phyloP scores from a whole-genome alignment of 2,888 invertebrate genomes.

The Leptinotarsa haldemani region DNA sequence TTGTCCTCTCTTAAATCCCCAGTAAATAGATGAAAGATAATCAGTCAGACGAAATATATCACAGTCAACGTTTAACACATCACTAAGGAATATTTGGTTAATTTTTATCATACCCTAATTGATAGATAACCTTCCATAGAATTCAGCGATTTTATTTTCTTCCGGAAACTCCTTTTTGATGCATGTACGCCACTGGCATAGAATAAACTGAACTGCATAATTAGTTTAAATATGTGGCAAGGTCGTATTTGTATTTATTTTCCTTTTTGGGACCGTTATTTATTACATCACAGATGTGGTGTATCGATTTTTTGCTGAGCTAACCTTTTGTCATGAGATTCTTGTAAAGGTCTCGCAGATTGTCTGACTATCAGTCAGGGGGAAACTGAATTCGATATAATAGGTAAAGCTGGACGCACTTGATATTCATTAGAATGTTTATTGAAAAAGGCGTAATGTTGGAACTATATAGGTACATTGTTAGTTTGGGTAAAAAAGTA shows the following conservation, averaged over 20 bases:
- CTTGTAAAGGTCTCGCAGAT: conserved; percentile 10
- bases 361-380: background rate
- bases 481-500: too few species aligned
- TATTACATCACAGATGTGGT: conserved; percentile 34
- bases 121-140: too few species aligned
- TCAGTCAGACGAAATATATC: background rate
- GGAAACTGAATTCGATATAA: background rate
- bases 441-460: background rate
- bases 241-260: conserved; percentile 42
- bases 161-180: conserved; percentile 1
- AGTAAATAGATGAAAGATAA: background rate
- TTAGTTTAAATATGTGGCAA: conserved; percentile 41
- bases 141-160: background rate
- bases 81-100: background rate
- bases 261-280: conserved; percentile 35
- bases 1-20: too few species aligned
- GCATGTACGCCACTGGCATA: conserved; percentile 30
- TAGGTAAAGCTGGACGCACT: too few species aligned
- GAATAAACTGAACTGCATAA: conserved; percentile 35
- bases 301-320: conserved; percentile 32
- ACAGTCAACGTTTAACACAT: background rate
- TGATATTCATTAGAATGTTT: background rate
- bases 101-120: background rate
- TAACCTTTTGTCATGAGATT: conserved; percentile 24
- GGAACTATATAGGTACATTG: background rate